Evolutionary conservation across 2,797 vertebrate genomes (phyloP), one percentile per base, ranked within the genome.

Genomic region (Gadopsis marmoratus): DNA sequence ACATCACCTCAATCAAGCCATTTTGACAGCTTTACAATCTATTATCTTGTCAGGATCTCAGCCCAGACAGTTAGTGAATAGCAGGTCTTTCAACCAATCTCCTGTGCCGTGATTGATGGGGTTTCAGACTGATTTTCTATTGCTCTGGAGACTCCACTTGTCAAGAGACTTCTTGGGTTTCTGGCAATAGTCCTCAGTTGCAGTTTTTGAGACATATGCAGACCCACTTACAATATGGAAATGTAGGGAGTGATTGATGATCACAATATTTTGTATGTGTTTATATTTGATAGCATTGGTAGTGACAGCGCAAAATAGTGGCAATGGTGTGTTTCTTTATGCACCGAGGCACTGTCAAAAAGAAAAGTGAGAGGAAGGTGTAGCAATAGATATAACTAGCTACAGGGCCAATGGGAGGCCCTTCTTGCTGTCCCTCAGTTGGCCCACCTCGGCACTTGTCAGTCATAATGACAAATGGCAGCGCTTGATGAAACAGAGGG

Each of bases 381-480:
- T 39, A 56, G 53, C 56, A 45, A 76, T 60, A 59, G 55, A 65
- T 48, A 43, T 55, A 74, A 66, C 50, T 81, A 58, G 67, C 56
- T 67, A 50, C 50, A 53, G 64, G 41, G 53, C 62, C 47, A 69
- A 53, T 19, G 37, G 75, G 77, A 81, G 74, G 67, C 29, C 73
- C 71, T 77, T 71, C 75, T 74, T 86, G 67, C 83, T 79, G 84
- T 89, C 80, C 69, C 73, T 87, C 72, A 45, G 54, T 79, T 75
- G 86, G 83, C 84, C 56, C 62, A 66, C 82, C 80, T 87, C 29
- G 31, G 82, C 90, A 92, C 82, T 83, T 92, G 92, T 93, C 94
- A 92, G 83, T 94, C 92, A 92, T 75, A 68, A 91, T 94, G 94
- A 94, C 89, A 91, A 94, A 95, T 91, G 87, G 80, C 82, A 76